Evolutionary conservation across 2,797 vertebrate genomes (phyloP), one percentile per base, ranked within the genome.

Genomic region (Brachyalestes nurse): DNA sequence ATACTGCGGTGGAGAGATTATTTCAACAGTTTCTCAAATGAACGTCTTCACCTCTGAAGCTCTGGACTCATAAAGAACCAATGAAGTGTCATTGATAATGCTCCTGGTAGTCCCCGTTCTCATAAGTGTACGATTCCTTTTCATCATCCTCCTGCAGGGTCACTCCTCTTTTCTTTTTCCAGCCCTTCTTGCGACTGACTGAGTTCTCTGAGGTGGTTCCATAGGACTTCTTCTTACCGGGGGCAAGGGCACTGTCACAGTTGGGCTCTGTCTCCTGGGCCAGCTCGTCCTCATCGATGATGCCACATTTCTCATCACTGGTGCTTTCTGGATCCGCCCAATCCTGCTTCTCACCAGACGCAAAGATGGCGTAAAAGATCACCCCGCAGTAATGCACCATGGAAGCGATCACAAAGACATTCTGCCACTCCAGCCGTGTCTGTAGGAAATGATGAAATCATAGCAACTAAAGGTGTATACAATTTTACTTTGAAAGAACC

Each of bases 341-440:
- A 14, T 96, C 96, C 90, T 99, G 98, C 85, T 98, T 96, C 87
- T 99, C 98, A 42, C 98, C 98, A 2, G 98, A 99, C n/a, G 98
- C 98, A 87, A 99, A 99, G 90, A 98, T 94, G 55, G 94, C 98
- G 0, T 99, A 99, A 93, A 99, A 99, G 92, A 99, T 92, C 80
- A 99, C 97, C 0, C 98, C 98, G 2, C 96, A 92, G 92, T 99
- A 99, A 87, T 99, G 98, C 80, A 99, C 98, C 87, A 98, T 93
- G 67, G 98, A 93, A 0, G 98, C 98, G 8, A 99, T 99, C 83
- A 99, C 82, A 80, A 99, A 99, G 81, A 99, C 97, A 0, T 99
- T 94, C 92, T 99, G 98, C 98, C 98, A 99, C 88, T 99, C 98
- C 86, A 97, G 95, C 0, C 98, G 97, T 23, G 97, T 99, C 98